Conservation (phyloP, 2,888 invertebrate species). For the Microplitis manilae region DNA sequence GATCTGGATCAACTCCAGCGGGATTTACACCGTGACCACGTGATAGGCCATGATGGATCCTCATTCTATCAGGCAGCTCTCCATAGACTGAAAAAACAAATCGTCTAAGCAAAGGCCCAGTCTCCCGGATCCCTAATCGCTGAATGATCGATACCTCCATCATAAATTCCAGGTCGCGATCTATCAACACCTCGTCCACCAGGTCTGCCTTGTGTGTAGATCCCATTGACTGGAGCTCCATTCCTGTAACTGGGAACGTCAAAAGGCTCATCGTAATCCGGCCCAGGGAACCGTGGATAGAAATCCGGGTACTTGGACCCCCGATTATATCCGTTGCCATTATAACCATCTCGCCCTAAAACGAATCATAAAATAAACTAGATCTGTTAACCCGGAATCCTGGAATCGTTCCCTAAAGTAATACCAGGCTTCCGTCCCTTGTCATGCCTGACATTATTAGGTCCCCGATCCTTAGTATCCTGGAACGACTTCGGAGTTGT, state of each 20-base stretch:
- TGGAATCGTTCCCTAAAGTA: too few species aligned
- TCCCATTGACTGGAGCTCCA: conserved; percentile 56
- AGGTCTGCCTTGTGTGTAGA: conserved; percentile 52
- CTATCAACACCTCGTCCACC: conserved; percentile 47
- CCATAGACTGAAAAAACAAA: conserved; percentile 28
- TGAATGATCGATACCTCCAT: conserved; percentile 32
- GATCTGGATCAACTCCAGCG: conserved; percentile 50
- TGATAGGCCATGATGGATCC: conserved; percentile 53
- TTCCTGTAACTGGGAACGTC: conserved; percentile 60
- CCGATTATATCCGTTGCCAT: neutral
- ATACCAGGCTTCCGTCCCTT: neutral
- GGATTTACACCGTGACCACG: conserved; percentile 57
- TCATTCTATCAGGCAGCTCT: conserved; percentile 53
- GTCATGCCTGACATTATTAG: too few species aligned
- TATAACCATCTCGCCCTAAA: neutral
- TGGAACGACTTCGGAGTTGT: conserved; percentile 48
- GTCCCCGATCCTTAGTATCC: too few species aligned
- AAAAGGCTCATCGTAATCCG: conserved; percentile 52
- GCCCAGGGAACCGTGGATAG: conserved; percentile 51
- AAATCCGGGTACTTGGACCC: conserved; percentile 46
- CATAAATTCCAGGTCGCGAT: conserved; percentile 42
- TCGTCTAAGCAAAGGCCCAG: too few species aligned
- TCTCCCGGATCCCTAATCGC: too few species aligned
- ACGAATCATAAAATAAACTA: neutral
- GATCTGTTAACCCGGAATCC: too few species aligned